These are phyloP conservation scores for Timandra comae DNA, from an alignment of 2,888 invertebrate species.

Conservation along the genomic window DNA sequence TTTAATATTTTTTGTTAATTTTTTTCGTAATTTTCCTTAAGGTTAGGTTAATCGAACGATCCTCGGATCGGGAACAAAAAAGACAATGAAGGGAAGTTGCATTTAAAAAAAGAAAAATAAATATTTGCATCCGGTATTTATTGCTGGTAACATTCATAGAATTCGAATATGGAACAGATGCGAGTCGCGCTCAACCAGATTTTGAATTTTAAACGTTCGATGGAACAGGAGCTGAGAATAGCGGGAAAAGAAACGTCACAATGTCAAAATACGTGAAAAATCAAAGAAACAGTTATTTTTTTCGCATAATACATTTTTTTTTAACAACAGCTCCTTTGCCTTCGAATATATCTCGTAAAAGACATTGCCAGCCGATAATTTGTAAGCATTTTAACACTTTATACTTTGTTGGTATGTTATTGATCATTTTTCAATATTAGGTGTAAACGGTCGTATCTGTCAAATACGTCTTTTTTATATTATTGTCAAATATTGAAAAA, in stretches of 20 bases:
- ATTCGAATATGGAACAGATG: conserved; percentile 3
- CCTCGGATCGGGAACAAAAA: conserved; percentile 64
- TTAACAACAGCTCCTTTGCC: conserved; percentile 2
- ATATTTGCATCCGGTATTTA: no score
- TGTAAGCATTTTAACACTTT: conserved; percentile 55
- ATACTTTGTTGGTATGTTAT: conserved; percentile 53
- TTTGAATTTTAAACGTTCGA: conserved; percentile 28
- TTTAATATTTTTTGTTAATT: conserved; percentile 74
- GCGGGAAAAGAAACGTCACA: not conserved
- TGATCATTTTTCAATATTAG: not conserved
- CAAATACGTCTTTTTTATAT: no score
- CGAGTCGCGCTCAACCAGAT: no score
- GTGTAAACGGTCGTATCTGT: no score
- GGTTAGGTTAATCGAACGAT: conserved; percentile 64
- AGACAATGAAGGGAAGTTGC: conserved; percentile 73
- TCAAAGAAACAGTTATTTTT: no score
- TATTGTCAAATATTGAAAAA: conserved; percentile 2
- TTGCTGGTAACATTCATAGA: no score
- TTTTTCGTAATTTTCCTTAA: conserved; percentile 68
- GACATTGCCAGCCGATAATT: conserved; percentile 59
- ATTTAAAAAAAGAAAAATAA: conserved; percentile 39
- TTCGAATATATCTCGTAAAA: conserved; percentile 41
- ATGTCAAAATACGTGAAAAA: no score
- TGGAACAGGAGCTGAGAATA: conserved; percentile 11
- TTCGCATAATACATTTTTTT: no score